Conservation (phyloP, 2,113 vertebrate genomes). For the Ammodytes dubius region DNA sequence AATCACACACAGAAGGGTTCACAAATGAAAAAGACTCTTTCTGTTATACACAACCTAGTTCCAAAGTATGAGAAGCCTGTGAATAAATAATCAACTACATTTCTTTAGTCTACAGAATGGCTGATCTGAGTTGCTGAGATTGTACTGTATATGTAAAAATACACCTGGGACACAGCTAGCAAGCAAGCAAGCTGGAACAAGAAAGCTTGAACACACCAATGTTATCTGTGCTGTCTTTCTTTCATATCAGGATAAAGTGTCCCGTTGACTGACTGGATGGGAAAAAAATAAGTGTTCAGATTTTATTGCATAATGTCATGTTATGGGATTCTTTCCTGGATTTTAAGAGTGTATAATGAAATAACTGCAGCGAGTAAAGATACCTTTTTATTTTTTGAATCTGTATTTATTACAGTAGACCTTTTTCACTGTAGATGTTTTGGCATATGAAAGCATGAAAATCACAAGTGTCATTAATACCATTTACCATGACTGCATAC, state of each 20-base stretch:
- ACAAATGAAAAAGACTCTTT: slow-evolving; percentile 4
- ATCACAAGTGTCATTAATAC: not conserved
- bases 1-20: slow-evolving; percentile 10
- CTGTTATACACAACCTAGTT: slow-evolving; percentile 31
- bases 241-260: not conserved
- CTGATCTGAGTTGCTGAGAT: slow-evolving; percentile 38
- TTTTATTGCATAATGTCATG: not conserved
- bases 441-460: slow-evolving; percentile 5
- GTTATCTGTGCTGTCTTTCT: not conserved
- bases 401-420: not conserved
- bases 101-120: slow-evolving; percentile 48
- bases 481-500: not conserved
- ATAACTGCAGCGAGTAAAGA: not conserved
- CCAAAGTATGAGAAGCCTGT: slow-evolving; percentile 27
- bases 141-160: slow-evolving; percentile 38
- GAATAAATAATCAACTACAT: slow-evolving; percentile 60
- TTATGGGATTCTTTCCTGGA: not conserved
- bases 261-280: not conserved
- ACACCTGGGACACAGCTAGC: slow-evolving; percentile 32
- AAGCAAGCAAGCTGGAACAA: not conserved
- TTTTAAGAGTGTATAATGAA: not conserved
- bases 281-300: not conserved
- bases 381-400: no score
- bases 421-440: not conserved
- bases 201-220: slow-evolving; percentile 1